phyloP scores from a whole-genome alignment of 2,888 invertebrate genomes.

The Baccha elongata region DNA sequence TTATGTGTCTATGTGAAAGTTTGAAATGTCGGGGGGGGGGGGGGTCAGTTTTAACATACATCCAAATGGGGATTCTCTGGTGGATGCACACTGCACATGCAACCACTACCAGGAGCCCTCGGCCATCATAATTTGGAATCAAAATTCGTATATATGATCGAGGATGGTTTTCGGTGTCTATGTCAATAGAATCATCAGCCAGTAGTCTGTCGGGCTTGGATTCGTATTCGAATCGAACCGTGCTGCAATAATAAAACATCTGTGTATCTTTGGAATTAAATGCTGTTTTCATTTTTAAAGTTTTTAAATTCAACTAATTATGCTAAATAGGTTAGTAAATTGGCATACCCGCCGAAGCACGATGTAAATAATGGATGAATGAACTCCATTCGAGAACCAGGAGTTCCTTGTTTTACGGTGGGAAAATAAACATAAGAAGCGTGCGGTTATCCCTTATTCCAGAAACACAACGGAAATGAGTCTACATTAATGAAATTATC shows the following conservation, averaged over 20 bases:
- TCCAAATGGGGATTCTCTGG: constrained; percentile 35
- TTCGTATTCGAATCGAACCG: not conserved
- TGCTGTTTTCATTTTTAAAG: constrained; percentile 52
- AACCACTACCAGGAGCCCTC: constrained; percentile 10
- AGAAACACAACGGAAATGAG: constrained; percentile 51
- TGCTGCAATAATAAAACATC: constrained; percentile 33
- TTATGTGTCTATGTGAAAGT: not conserved
- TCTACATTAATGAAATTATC: constrained; percentile 67
- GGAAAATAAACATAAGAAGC: constrained; percentile 12
- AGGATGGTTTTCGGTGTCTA: constrained; percentile 34
- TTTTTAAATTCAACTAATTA: constrained; percentile 56
- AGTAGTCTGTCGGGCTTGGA: no score
- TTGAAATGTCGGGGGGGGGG: constrained; percentile 18
- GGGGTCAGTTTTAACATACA: constrained; percentile 15
- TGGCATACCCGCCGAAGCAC: not conserved
- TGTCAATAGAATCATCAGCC: constrained; percentile 1
- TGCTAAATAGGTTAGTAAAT: constrained; percentile 24
- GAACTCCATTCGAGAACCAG: not conserved
- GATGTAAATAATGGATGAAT: constrained; percentile 2
- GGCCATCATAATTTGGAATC: constrained; percentile 12
- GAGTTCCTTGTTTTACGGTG: constrained; percentile 23
- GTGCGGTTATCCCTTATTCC: constrained; percentile 22
- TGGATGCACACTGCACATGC: constrained; percentile 29
- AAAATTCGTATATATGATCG: constrained; percentile 20
- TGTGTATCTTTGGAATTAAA: constrained; percentile 47